A percentile compares a stretch with the other conserved stretches of the same genome.
Evolutionary conservation across 2,888 invertebrate species (phyloP).

Genomic region (Tridacna gigas): DNA sequence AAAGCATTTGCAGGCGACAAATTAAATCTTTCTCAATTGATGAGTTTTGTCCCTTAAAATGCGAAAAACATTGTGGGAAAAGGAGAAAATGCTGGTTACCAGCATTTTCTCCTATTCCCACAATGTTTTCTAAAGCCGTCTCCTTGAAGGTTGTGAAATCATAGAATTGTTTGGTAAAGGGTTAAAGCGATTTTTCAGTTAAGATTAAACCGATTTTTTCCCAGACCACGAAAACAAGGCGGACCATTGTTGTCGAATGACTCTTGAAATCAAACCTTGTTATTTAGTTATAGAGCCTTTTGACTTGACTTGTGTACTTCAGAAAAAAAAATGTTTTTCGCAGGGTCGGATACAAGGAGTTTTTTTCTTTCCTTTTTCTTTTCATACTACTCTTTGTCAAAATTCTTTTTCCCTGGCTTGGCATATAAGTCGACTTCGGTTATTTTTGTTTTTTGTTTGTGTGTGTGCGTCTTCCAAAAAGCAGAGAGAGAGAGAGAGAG

Average conservation of each 20-base stretch:
- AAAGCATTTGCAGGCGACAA: neutral
- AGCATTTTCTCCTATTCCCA: neutral
- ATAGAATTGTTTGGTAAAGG: neutral
- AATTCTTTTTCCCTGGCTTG: no score
- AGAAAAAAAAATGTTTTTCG: neutral
- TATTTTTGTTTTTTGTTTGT: no score
- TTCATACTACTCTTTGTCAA: no score
- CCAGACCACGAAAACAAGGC: slow-evolving; percentile 19
- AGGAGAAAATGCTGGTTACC: neutral
- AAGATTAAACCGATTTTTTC: slow-evolving; percentile 20
- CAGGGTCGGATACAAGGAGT: neutral
- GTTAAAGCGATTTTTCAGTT: neutral
- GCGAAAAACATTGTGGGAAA: neutral
- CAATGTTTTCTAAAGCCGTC: neutral
- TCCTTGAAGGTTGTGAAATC: neutral
- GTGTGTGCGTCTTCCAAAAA: no score
- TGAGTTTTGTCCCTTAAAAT: neutral
- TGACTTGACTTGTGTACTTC: no score
- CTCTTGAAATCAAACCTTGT: slow-evolving; percentile 17
- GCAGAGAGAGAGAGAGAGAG: no score
- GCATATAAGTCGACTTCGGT: no score
- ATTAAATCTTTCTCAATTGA: neutral
- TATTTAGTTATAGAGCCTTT: neutral
- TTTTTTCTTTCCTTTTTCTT: no score
- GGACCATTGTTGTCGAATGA: neutral